Base-by-base conservation (phyloP, 2,888 invertebrate genomes). In the Pseudolycoriella hygida region DNA sequence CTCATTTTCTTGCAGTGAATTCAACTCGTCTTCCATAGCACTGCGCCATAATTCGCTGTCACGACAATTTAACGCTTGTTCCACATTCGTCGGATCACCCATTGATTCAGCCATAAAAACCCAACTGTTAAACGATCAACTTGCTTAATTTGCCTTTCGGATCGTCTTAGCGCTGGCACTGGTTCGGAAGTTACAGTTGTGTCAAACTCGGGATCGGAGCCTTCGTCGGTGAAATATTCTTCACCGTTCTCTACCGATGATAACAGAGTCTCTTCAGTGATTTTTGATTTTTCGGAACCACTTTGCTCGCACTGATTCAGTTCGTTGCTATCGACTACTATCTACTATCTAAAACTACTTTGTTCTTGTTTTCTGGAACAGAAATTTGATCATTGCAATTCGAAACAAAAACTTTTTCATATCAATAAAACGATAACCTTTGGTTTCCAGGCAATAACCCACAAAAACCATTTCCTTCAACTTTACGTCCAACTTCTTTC, bases 401-500 rank as follows among this genome's bases (percentile, higher is more conserved):
- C n/a, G n/a, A n/a, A n/a, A n/a, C n/a, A n/a, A n/a, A n/a, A n/a
- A n/a, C n/a, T n/a, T n/a, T n/a, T n/a, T n/a, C n/a, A 46, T 41
- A 42, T 48, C 40, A 15, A 49, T 51, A 46, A 50, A 45, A 6
- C 47, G 17, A 43, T 55, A 57, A 0, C 54, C 55, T 44, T 57
- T 57, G 1, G 49, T 48, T 17, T 50, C 32, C 17, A 56, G 55
- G 47, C 53, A 51, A 44, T 62, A 61, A 2, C 61, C 62, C 32
- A 61, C 52, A 37, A 61, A 56, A n/a, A 57, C 53, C 19, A 54
- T 48, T 44, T 53, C 51, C 17, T 49, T 48, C 42, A 55, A 46
- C 46, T 60, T 62, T 0, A 53, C 40, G 48, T 60, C 57, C 52
- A 50, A 54, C 49, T 59, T 60, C 20, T 17, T 31, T 40, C 56